phyloP scores from a whole-genome alignment of 1,140 invertebrate genomes.

The Polypedilum vanderplanki region DNA sequence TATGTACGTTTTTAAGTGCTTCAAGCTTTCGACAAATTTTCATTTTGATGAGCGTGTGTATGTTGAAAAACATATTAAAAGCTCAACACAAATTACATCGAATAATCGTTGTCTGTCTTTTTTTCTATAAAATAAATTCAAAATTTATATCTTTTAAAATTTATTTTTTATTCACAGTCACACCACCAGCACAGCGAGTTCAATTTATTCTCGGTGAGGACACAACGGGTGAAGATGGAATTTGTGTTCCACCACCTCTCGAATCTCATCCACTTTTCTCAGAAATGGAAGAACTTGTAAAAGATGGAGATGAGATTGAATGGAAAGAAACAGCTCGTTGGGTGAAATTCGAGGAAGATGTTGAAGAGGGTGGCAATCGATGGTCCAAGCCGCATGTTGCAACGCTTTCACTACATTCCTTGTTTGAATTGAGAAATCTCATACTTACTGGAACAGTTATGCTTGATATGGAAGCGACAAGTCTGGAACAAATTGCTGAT shows the following conservation, averaged over 20 bases:
- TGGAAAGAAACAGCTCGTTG: slow-evolving; percentile 97
- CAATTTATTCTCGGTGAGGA: slow-evolving; percentile 95
- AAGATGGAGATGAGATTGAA: slow-evolving; percentile 80
- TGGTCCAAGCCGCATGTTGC: slow-evolving; percentile 95
- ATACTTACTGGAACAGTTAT: slow-evolving; percentile 85
- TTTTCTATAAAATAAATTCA: slow-evolving; percentile 30
- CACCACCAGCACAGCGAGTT: slow-evolving; percentile 81
- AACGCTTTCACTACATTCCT: slow-evolving; percentile 80
- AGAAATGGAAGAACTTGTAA: slow-evolving; percentile 89
- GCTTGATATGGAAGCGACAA: slow-evolving; percentile 81
- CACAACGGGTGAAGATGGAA: slow-evolving; percentile 63
- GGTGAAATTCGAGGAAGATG: slow-evolving; percentile 94
- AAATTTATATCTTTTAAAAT: slow-evolving; percentile 13
- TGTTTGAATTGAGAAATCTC: slow-evolving; percentile 81
- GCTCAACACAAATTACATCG: no score
- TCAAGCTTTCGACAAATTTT: no score
- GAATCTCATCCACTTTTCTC: slow-evolving; percentile 86
- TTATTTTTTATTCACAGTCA: slow-evolving; percentile 54
- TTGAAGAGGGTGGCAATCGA: slow-evolving; percentile 87
- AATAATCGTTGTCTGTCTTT: slow-evolving; percentile 30
- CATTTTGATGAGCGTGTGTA: no score
- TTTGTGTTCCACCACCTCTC: slow-evolving; percentile 43
- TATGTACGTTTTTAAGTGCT: no score
- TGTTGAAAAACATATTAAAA: no score
- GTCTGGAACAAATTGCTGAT: slow-evolving; percentile 82